Evolutionary conservation across 1,140 invertebrate species (phyloP).

Genomic region (Tetragnatha versicolor): DNA sequence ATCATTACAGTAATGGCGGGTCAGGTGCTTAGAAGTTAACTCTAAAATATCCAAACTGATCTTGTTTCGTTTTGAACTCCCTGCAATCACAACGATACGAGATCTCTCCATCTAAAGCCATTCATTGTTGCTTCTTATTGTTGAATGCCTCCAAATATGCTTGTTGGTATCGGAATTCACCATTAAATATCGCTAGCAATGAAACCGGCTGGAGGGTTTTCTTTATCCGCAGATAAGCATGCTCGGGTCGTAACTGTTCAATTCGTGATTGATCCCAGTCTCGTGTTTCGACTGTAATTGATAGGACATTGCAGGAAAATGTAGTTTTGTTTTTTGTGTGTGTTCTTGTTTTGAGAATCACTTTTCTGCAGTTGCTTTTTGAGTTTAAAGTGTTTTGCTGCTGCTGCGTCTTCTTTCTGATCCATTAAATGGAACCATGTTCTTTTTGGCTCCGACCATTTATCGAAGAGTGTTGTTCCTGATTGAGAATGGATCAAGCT

Average conservation of each 20-base stretch:
- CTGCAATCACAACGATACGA: too few species aligned
- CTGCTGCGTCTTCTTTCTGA: conserved; percentile 31
- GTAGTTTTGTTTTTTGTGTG: conserved; percentile 27
- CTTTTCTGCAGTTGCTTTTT: conserved; percentile 33
- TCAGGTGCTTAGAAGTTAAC: too few species aligned
- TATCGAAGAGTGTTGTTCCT: conserved; percentile 29
- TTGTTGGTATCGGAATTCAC: neutral
- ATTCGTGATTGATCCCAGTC: conserved; percentile 30
- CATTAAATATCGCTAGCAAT: conserved; percentile 22
- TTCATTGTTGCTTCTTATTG: too few species aligned
- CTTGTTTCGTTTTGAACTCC: too few species aligned
- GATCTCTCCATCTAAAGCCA: too few species aligned
- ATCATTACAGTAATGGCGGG: too few species aligned
- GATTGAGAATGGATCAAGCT: conserved; percentile 33
- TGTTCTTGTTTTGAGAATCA: conserved; percentile 20
- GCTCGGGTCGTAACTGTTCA: conserved; percentile 29
- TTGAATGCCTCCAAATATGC: neutral
- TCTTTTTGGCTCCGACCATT: conserved; percentile 34
- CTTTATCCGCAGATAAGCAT: conserved; percentile 17
- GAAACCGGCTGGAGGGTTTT: neutral
- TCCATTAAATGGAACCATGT: conserved; percentile 43
- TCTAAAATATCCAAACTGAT: too few species aligned
- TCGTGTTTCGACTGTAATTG: conserved; percentile 43
- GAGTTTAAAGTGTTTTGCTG: conserved; percentile 48
- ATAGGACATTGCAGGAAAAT: conserved; percentile 32